phyloP scores from a whole-genome alignment of 1,140 invertebrate species.

The Acromyrmex heyeri region DNA sequence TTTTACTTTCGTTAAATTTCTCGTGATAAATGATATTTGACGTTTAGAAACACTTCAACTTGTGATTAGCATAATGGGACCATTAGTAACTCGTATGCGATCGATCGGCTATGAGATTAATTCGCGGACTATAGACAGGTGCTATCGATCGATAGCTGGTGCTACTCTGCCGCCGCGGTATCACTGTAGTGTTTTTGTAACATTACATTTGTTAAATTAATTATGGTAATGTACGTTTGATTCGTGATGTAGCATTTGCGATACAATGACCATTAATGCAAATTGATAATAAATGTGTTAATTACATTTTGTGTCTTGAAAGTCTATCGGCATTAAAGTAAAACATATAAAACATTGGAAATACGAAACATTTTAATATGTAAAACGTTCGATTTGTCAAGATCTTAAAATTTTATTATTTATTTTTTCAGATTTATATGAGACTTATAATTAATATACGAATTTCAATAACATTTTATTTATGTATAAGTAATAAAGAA shows the following conservation, averaged over 20 bases:
- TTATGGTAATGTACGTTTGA: constrained; percentile 27
- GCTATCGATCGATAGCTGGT: constrained; percentile 67
- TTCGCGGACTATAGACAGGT: constrained; percentile 71
- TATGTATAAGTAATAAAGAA: background rate
- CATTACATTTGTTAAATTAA: constrained; percentile 61
- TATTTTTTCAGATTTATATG: background rate
- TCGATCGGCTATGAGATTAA: constrained; percentile 73
- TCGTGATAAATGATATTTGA: background rate
- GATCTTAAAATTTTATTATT: background rate
- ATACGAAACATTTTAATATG: background rate
- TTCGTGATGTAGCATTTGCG: background rate
- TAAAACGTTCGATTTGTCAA: background rate
- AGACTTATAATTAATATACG: too few relatives aligned
- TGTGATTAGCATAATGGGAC: constrained; percentile 47
- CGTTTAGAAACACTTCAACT: constrained; percentile 44
- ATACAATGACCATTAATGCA: background rate
- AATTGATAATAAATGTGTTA: background rate
- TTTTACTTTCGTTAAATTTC: background rate
- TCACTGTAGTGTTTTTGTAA: constrained; percentile 44
- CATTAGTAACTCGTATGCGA: constrained; percentile 53
- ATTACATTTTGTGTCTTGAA: background rate
- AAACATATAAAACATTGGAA: background rate
- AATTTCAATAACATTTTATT: too few relatives aligned
- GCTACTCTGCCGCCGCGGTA: constrained; percentile 32
- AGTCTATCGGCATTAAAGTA: background rate